Base-by-base conservation (phyloP, 2,797 vertebrate genomes). In the Gymnocypris eckloni region DNA sequence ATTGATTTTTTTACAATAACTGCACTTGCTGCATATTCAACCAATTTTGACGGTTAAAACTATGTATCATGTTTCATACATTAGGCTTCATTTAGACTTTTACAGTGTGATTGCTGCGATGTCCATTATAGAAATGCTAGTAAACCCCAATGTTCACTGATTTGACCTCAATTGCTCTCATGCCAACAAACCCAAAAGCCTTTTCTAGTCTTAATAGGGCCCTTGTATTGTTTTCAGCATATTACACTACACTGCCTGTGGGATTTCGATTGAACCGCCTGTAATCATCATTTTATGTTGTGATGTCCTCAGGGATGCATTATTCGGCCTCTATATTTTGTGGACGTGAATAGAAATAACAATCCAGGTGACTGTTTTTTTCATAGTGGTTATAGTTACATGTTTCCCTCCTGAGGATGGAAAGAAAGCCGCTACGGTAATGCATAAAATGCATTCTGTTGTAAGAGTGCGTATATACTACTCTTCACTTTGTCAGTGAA, bases 331-430 rank as follows among this genome's bases (percentile, higher is more conserved):
- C n/a, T 67, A 25, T 83, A 6, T 76, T 69, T 77, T 77, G 25
- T 22, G 37, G n/a, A 66, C 15, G 12, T 59, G 33, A 50, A 76
- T 28, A 77, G 72, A 77, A 77, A 66, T 66, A 77, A 67, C n/a
- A 52, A 56, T 84, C 75, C 25, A 71, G 50, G 48, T 78, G 48
- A 48, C 11, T 83, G 25, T 0, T 20, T 69, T 67, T 85, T 86
- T 56, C 61, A 81, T 67, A 81, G 59, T 79, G 87, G 84, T 81
- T 75, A 88, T 78, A 82, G 48, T 82, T 84, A 78, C 16, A 59
- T 39, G 61, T 87, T 89, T 88, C 73, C 87, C 88, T 90, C 88
- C 88, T 86, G 87, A 83, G 90, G 88, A 89, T 86, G 86, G 85
- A 81, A 79, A 86, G 54, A 69, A 80, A 64, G 56, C 39, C 75